A percentile compares a stretch with the other conserved stretches of the same genome.
phyloP scores from a whole-genome alignment of 2,797 vertebrate genomes.

The Gymnothorax reevesii region DNA sequence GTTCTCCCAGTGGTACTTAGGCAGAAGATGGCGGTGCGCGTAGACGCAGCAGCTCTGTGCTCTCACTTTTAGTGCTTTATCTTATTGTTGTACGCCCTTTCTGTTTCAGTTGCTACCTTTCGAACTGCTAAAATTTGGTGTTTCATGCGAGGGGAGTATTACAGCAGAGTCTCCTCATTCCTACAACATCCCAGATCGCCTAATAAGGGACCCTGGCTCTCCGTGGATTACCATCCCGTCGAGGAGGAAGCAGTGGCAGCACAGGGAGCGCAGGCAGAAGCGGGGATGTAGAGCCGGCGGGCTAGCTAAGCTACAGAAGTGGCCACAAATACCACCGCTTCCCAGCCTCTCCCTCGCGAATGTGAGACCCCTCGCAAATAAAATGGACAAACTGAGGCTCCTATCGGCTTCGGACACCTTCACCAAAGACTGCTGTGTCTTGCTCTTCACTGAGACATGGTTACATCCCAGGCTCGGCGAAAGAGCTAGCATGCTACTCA shows the following conservation, averaged over 20 bases:
- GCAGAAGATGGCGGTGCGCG: no score
- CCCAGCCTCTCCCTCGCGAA: not conserved
- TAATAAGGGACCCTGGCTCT: no score
- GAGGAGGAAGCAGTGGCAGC: not conserved
- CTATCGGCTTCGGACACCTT: not conserved
- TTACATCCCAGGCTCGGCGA: not conserved
- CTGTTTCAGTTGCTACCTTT: no score
- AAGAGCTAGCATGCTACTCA: slow-evolving; percentile 15
- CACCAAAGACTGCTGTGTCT: no score
- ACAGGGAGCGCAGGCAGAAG: not conserved
- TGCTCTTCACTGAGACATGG: slow-evolving; percentile 19
- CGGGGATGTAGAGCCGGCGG: not conserved
- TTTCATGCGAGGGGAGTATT: no score
- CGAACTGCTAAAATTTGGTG: no score
- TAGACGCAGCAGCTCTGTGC: no score
- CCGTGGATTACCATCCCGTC: not conserved
- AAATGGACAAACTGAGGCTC: not conserved
- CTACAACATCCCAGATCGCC: no score
- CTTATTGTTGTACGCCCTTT: no score
- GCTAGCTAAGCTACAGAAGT: not conserved
- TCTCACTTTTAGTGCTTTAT: no score
- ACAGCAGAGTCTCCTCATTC: no score
- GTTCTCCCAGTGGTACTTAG: no score
- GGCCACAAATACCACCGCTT: not conserved
- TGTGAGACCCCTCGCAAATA: not conserved